Evolutionary conservation across 2,888 invertebrate species (phyloP).

Genomic region (Anoncus sp.): DNA sequence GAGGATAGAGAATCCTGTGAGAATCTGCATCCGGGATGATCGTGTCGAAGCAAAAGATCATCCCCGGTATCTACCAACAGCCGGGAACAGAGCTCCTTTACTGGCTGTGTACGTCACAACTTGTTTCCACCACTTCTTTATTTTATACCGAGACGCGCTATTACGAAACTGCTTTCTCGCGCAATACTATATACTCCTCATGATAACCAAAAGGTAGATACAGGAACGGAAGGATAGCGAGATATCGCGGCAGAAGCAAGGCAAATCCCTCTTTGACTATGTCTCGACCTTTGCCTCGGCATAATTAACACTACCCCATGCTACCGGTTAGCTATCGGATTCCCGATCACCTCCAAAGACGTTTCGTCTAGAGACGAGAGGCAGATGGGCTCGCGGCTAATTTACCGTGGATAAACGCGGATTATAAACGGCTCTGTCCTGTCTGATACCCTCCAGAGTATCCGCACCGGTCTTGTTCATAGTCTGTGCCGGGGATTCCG

Average conservation of each 20-base stretch:
- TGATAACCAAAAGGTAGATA: conserved; percentile 15
- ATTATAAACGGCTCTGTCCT: conserved; percentile 59
- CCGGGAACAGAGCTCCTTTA: conserved; percentile 30
- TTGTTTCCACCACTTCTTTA: conserved; percentile 21
- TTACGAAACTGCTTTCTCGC: conserved; percentile 26
- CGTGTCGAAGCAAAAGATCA: conserved; percentile 52
- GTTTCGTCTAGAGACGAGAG: conserved; percentile 37
- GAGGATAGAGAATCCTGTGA: conserved; percentile 54
- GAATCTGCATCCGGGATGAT: conserved; percentile 51
- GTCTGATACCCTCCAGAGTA: conserved; percentile 50
- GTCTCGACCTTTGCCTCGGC: conserved; percentile 62
- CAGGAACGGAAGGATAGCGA: background rate
- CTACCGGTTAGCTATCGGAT: conserved; percentile 34
- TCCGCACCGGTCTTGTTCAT: conserved; percentile 23
- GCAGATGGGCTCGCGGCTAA: conserved; percentile 52
- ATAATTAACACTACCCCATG: conserved; percentile 63
- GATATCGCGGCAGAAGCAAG: conserved; percentile 24
- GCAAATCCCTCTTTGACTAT: conserved; percentile 59
- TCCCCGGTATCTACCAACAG: conserved; percentile 42
- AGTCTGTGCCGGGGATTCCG: background rate
- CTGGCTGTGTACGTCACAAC: conserved; percentile 29
- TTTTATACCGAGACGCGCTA: conserved; percentile 28
- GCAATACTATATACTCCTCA: conserved; percentile 16
- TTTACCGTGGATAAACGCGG: conserved; percentile 61
- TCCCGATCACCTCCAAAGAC: conserved; percentile 54